A percentile compares a stretch with the other conserved stretches of the same genome.
These are phyloP conservation scores for Synergus itoensis DNA, from an alignment of 2,888 invertebrate species.

Conservation along the genomic window DNA sequence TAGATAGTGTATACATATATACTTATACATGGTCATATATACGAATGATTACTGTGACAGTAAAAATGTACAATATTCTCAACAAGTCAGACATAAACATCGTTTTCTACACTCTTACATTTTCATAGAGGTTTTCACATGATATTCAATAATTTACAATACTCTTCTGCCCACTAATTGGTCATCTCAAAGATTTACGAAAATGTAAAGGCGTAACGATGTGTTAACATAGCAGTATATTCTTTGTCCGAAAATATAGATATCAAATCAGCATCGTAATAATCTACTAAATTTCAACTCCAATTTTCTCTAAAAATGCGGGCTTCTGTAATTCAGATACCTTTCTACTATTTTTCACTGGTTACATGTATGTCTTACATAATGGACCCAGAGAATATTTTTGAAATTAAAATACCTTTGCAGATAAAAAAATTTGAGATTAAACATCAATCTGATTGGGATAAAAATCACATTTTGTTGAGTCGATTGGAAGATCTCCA, in stretches of 20 bases:
- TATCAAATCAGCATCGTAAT: constrained; percentile 28
- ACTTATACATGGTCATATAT: neutral
- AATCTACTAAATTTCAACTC: neutral
- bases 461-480: neutral
- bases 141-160: constrained; percentile 12
- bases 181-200: neutral
- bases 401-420: neutral
- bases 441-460: neutral
- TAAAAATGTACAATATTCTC: constrained; percentile 38
- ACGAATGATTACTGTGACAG: constrained; percentile 14
- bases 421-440: neutral
- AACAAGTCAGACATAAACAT: constrained; percentile 20
- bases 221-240: constrained; percentile 18
- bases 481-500: neutral
- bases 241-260: constrained; percentile 29
- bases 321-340: neutral
- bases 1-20: neutral
- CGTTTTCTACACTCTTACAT: constrained; percentile 10
- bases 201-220: constrained; percentile 7
- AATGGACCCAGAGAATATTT: neutral
- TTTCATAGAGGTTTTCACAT: constrained; percentile 4
- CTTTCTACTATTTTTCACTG: neutral
- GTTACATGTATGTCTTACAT: neutral
- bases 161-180: neutral
- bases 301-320: neutral